Evolutionary conservation across 2,113 vertebrate species (phyloP), one percentile per base, ranked within the genome.

Genomic region (Gambusia holbrooki): DNA sequence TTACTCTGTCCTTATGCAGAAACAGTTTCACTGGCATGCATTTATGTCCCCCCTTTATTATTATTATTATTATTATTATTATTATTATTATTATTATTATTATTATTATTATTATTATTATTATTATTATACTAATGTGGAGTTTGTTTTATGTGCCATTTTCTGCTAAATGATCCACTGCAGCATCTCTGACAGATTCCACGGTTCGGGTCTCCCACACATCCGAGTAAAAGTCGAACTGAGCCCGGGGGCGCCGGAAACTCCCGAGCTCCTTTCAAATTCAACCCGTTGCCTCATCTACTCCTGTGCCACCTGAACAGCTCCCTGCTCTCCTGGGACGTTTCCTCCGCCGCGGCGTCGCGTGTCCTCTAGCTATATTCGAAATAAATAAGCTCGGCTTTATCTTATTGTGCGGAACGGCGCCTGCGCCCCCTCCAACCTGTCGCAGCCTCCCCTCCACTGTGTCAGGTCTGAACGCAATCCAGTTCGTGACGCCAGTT

Each of bases 221-320:
- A 54, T 62, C 71, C 66, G 77, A 80, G 68, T 61, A 70, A 62
- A 84, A 75, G 76, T 73, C 71, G 70, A 80, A 73, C 69, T 75
- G 69, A 4, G 77, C 82, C 66, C 77, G n/a, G 1, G 74, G 76
- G 35, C 33, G 27, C 32, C 27, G 71, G 32, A 71, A 65, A 33
- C 13, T 14, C 51, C 42, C 42, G 42, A 71, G 65, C 82, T 81
- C 70, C 65, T 71, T 80, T 71, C 61, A 64, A 32, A 10, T 32
- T 54, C 1, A 27, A 19, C 25, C 14, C 71, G 76, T 62, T 27
- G 22, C 12, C 42, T 33, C 37, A 61, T 73, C 74, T 69, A 27
- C 70, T 70, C 30, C 37, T 75, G 22, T 61, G 71, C 32, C 37
- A 68, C 45, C 25, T 14, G 54, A 58, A 6, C 45, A 5, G 17